Evolutionary conservation across 2,113 vertebrate species (phyloP).

Genomic region (Eclectus roratus): DNA sequence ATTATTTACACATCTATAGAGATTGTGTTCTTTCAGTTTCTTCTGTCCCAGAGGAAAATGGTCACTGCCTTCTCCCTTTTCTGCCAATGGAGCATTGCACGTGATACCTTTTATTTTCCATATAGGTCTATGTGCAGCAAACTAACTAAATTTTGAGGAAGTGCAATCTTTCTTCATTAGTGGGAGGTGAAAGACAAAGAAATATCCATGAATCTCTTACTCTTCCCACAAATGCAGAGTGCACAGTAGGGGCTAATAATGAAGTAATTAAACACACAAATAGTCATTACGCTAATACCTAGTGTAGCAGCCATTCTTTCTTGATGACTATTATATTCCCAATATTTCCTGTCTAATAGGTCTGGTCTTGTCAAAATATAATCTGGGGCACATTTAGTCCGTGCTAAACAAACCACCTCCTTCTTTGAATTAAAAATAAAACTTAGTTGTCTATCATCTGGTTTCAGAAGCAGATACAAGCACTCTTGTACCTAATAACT

Average conservation of each 20-base stretch:
- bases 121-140: not conserved
- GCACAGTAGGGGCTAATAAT: not conserved
- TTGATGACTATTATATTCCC: not conserved
- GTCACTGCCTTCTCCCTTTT: not conserved
- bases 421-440: not conserved
- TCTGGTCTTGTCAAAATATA: not conserved
- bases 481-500: not conserved
- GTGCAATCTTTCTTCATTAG: not conserved
- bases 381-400: not conserved
- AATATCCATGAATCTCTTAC: not conserved
- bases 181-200: not conserved
- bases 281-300: not conserved
- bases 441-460: not conserved
- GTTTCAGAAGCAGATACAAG: not conserved
- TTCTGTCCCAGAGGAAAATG: not conserved
- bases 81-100: not conserved
- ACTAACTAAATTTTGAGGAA: not conserved
- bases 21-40: not conserved
- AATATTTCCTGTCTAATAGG: not conserved
- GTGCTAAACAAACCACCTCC: not conserved
- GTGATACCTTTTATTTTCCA: not conserved
- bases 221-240: not conserved
- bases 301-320: not conserved
- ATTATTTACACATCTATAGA: not conserved
- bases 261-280: slow-evolving; percentile 4